phyloP scores from a whole-genome alignment of 2,888 invertebrate species.

The Drosophila paramelanica region DNA sequence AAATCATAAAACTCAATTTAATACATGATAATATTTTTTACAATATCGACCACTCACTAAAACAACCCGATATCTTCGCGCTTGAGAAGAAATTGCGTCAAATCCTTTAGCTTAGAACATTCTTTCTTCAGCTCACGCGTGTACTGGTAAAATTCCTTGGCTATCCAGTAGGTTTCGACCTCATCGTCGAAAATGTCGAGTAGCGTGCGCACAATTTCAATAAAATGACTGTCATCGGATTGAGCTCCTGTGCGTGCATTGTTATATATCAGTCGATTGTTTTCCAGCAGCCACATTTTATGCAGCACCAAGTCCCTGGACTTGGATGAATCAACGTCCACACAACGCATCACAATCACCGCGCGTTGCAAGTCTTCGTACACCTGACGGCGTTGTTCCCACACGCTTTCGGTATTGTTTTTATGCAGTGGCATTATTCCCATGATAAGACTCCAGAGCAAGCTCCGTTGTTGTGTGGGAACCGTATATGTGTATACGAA shows the following conservation, averaged over 20 bases:
- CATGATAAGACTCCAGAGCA: slow-evolving; percentile 94
- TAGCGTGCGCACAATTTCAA: slow-evolving; percentile 89
- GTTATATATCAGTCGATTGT: slow-evolving; percentile 85
- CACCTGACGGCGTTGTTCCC: slow-evolving; percentile 89
- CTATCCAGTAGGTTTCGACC: slow-evolving; percentile 93
- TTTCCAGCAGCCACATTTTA: slow-evolving; percentile 93
- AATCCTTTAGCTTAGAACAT: slow-evolving; percentile 88
- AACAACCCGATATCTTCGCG: slow-evolving; percentile 91
- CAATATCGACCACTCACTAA: slow-evolving; percentile 84
- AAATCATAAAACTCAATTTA: slow-evolving; percentile 42
- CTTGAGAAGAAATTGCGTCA: slow-evolving; percentile 89
- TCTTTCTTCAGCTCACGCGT: slow-evolving; percentile 89
- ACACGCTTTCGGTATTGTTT: slow-evolving; percentile 91
- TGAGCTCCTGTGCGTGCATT: slow-evolving; percentile 53
- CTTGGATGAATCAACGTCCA: slow-evolving; percentile 87
- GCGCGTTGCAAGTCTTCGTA: slow-evolving; percentile 91
- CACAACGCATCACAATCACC: slow-evolving; percentile 88
- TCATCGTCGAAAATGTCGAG: slow-evolving; percentile 90
- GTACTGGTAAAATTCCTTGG: slow-evolving; percentile 90
- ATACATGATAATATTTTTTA: not conserved
- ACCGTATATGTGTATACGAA: slow-evolving; percentile 94
- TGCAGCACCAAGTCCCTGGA: slow-evolving; percentile 89
- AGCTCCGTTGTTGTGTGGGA: slow-evolving; percentile 90
- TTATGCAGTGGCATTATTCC: slow-evolving; percentile 92
- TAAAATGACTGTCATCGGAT: slow-evolving; percentile 87